Base-by-base conservation (phyloP, 2,113 vertebrate genomes). In the Bostrychus sinensis region DNA sequence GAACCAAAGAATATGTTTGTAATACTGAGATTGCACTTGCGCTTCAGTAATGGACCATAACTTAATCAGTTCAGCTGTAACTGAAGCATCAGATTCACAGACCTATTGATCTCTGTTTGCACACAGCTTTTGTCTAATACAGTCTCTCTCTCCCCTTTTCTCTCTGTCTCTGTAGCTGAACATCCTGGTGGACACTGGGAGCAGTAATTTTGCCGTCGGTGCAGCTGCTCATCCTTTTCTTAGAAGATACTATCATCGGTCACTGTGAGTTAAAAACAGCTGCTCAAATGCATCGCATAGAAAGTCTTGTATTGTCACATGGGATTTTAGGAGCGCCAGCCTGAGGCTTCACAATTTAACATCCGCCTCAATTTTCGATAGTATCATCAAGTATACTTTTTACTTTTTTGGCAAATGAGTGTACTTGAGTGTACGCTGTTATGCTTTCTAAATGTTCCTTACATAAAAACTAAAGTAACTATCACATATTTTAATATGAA, bases 131-230 rank as follows among this genome's bases (percentile, higher is more conserved):
- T 38, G 42, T 55, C 42, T 19, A 64, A 54, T 45, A 23, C n/a
- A 32, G 23, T 38, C 17, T 26, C n/a, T 82, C 63, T 79, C 55
- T 68, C 55, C 25, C 66, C 50, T 56, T 19, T 36, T 60, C 3
- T 42, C 8, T 28, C 13, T 56, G 22, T 58, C 36, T 42, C 23
- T 56, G 60, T 89, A 98, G 96, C 83, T 99, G 81, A 99, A 99
- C 36, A 99, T 99, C 86, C 90, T 99, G 83, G 97, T 99, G 89
- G 97, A 99, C 72, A 99, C 97, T 0, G 97, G 97, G 59, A 99
- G 97, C 93, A 99, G 97, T 70, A 99, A 99, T 85, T 99, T 99
- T 4, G 97, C 97, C 0, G 96, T 99, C n/a, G 96, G 96, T 1
- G 96, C 97, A 0, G 95, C 96, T 0, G 90, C 95, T 53, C 96